Evolutionary conservation across 2,113 vertebrate species (phyloP), one percentile per base, ranked within the genome.

Genomic region (Hyperopisus bebe): DNA sequence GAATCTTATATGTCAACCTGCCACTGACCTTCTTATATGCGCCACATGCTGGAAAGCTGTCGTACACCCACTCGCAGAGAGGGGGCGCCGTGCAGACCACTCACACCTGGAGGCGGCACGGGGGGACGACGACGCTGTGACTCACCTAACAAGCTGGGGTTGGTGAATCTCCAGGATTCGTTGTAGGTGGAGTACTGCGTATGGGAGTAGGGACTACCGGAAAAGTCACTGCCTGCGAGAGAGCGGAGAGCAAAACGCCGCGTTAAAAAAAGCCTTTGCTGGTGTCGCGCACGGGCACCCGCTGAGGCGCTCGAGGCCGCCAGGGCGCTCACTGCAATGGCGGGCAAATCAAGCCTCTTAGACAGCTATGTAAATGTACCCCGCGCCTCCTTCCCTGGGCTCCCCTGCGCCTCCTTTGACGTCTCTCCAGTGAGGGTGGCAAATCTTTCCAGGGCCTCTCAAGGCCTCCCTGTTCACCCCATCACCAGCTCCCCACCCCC

Each of bases 111-210:
- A 47, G 17, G 35, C 7, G 55, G 55, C 55, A 7, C 19, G 21
- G 47, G 66, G 39, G 87, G 62, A 7, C 8, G 21, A 9, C 47
- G 44, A 27, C 27, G 5, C 48, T 2, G 31, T 47, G 94, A 97
- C 98, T 98, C 96, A 99, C 98, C 99, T 98, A 99, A 95, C 98
- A 99, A 96, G 84, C 98, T 98, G 94, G 98, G 98, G 96, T 99
- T 99, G 97, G 98, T 98, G 96, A 99, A 98, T 96, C 98, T 96
- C 98, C 98, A 99, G 92, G 98, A 98, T 95, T 99, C 98, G 0
- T 99, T 99, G 96, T 99, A 99, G 90, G 98, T 98, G 44, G 98
- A 99, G 95, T 99, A 99, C 92, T 99, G 98, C 93, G 98, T 98
- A 95, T 99, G 98, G 94, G 98, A 99, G 94, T 99, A 99, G 48